Evolutionary conservation across 23 tunicate species (phyloP), one percentile per base, ranked within the genome.

Genomic region (Ascidia mentula): DNA sequence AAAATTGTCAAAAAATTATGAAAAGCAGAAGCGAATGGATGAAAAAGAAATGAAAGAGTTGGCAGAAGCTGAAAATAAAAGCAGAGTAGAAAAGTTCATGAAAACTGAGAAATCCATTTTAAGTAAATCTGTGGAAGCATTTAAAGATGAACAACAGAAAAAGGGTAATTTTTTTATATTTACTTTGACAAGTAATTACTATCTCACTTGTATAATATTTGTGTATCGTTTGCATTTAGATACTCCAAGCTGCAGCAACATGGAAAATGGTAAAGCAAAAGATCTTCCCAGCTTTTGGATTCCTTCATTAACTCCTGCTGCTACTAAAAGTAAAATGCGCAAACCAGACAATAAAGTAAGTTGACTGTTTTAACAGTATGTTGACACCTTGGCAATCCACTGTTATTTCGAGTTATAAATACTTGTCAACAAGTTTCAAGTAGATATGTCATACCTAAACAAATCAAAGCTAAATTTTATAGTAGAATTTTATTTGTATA

Each of bases 201-300:
- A 53, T 53, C 13, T 53, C 12, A 53, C 24, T 53, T 20, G 15
- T 20, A 53, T 53, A 9, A 53, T 26, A 18, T 13, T 13, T 13
- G n/a, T 18, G n/a, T 18, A 20, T 24, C 15, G 74, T 26, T 24
- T 69, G 31, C 13, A 31, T 69, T 69, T 18, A 60, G 40, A 28
- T 69, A 32, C 46, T 72, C 84, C 89, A 24, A 79, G 79, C 32
- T 36, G 76, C 32, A 91, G 87, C 35, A 81, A 73, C 40, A 59
- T 77, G 61, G 45, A 65, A 9, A 70, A 85, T 37, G 79, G 73
- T 20, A 84, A 80, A 69, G 46, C 69, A 0, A 92, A 92, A 80
- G 45, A 76, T 31, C 80, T 93, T 45, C 84, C 92, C 18, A 93
- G 98, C 37, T 93, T 93, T 72, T 93, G 98, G 98, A 88, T 88